Evolutionary conservation across 1,140 invertebrate species (phyloP), one percentile per base, ranked within the genome.

Genomic region (Pinna nobilis): DNA sequence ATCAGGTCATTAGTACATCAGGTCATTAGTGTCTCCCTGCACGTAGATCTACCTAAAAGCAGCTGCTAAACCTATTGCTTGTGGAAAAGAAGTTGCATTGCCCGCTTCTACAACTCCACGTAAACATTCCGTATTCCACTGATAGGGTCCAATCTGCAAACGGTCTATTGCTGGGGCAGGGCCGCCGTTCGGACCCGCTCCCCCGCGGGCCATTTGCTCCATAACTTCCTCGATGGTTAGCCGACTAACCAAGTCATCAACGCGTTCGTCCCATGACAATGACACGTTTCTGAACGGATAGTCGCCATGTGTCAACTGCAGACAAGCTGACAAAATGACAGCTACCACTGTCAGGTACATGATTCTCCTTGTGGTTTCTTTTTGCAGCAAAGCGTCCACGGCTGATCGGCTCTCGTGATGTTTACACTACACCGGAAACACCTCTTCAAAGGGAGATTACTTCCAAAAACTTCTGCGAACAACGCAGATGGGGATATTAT

Each of bases 81-180:
- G 84, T 5, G 87, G 86, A 64, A 87, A 88, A 18, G 83, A 73
- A 3, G 87, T 88, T 3, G 86, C 86, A 41, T 81, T 68, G 44
- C 84, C 87, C 11, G 83, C 78, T 15, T 66, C 33, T 3, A 72
- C 83, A 37, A 80, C 82, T 9, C 87, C 87, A 9, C 80, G 51
- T 2, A 88, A 61, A 79, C 87, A 88, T 67, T 88, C 87, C 1
- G 85, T 87, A 71, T 86, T 82, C 84, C 85, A 88, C 30, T 79
- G 78, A 60, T 87, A 88, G 0, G 85, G 85, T 20, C 77, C 73
- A 25, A 88, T 86, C 13, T 82, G 82, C 18, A 89, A 74, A 41
- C 85, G 74, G 0, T 71, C 66, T 25, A 89, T 87, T 20, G 79
- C 68, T 23, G 87, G 87, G n/a, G 87, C 84, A 23, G 86, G 87